Evolutionary conservation across 2,888 invertebrate species (phyloP), one percentile per base, ranked within the genome.

Genomic region (Prenolepis imparis): DNA sequence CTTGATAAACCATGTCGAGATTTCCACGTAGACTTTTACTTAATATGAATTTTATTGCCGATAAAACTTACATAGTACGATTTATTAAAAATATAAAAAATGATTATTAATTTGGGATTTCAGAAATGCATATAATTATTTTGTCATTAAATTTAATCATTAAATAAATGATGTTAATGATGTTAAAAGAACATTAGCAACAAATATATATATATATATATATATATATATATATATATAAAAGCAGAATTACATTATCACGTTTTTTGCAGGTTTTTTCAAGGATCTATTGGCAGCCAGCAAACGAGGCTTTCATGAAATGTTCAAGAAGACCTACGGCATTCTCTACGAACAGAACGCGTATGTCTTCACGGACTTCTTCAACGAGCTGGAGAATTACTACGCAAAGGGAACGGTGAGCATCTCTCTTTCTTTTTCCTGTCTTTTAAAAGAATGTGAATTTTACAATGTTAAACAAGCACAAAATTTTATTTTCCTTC

Each of bases 321-420:
- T 99, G 99, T 99, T 99, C 96, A 97, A 98, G 93, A 96, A 97
- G 90, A 99, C 99, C 0, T 99, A 99, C 95, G 99, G 99, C 78
- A 97, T 98, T 95, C 97, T 99, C 91, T 99, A 99, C 96, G 97
- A 99, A 94, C 97, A 98, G 93, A 98, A 99, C 95, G 96, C 98
- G 15, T 97, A 98, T 93, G 98, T 99, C 67, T 99, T 99, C 95
- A 97, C 97, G 87, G 97, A 98, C 94, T 96, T 99, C 86, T 99
- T 99, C 95, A 96, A 96, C 88, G 97, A 98, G 93, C 96, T 99
- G 90, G 98, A 98, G 94, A 97, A 96, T 93, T 99, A 99, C 95
- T 99, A 98, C 95, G 96, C 96, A 18, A 96, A 96, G 84, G 98
- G 98, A 64, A 93, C 93, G 87, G 94, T 94, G 82, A 94, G 94